Conservation (phyloP, 2,797 vertebrate genomes). For the Takifugu rubripes region DNA sequence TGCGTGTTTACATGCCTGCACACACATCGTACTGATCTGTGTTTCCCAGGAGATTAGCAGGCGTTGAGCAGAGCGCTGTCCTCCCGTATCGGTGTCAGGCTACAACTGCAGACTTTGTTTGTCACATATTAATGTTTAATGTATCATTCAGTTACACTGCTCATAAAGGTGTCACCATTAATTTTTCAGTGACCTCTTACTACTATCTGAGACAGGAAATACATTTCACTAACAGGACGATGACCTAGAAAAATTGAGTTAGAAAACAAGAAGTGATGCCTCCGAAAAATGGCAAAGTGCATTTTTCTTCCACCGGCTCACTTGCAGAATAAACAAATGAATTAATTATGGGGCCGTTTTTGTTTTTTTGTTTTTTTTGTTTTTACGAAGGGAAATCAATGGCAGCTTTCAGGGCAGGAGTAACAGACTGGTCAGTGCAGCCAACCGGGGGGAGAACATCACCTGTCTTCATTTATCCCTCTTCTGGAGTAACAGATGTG, state of each 20-base stretch:
- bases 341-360: slow-evolving; percentile 65
- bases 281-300: slow-evolving; percentile 42
- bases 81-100: slow-evolving; percentile 40
- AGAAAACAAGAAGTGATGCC: slow-evolving; percentile 38
- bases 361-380: slow-evolving; percentile 27
- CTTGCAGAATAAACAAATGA: slow-evolving; percentile 63
- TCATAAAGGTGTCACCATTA: slow-evolving; percentile 58
- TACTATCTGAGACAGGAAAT: slow-evolving; percentile 36
- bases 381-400: slow-evolving; percentile 58
- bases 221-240: slow-evolving; percentile 28
- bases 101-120: slow-evolving; percentile 53
- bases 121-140: slow-evolving; percentile 62
- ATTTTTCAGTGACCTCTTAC: slow-evolving; percentile 55
- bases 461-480: slow-evolving; percentile 54
- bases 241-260: slow-evolving; percentile 53
- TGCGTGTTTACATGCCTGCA: slow-evolving; percentile 22
- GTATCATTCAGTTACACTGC: slow-evolving; percentile 54
- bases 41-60: slow-evolving; percentile 27
- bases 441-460: slow-evolving; percentile 43
- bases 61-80: slow-evolving; percentile 15
- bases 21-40: slow-evolving; percentile 24
- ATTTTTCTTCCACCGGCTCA: slow-evolving; percentile 18
- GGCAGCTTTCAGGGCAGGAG: slow-evolving; percentile 47
- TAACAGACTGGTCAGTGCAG: slow-evolving; percentile 59
- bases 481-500: slow-evolving; percentile 38